These are phyloP conservation scores for Struthio camelus DNA, from an alignment of 2,113 vertebrate species.

Conservation along the genomic window DNA sequence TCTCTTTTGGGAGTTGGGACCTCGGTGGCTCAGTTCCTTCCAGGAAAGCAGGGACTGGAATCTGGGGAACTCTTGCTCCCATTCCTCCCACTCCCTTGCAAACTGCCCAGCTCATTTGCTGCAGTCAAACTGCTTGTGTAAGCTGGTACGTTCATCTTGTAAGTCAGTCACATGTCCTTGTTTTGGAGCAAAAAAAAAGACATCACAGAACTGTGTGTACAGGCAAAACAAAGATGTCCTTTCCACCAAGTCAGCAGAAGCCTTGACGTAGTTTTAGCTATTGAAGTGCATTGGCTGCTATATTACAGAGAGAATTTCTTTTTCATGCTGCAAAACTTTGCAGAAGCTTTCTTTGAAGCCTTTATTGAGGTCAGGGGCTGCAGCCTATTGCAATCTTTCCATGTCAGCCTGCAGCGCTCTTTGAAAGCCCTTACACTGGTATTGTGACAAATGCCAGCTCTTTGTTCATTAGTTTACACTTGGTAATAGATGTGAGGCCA, in stretches of 20 bases:
- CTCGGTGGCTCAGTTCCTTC: not conserved
- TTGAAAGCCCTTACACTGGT: not conserved
- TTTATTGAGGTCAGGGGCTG: conserved; percentile 19
- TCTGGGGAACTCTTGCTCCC: not conserved
- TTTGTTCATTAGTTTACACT: conserved; percentile 45
- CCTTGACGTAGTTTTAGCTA: not conserved
- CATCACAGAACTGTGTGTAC: not conserved
- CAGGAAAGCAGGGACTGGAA: not conserved
- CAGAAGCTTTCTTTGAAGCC: conserved; percentile 26
- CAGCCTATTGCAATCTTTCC: not conserved
- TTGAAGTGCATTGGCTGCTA: not conserved
- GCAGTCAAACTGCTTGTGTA: not conserved
- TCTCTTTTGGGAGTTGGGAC: not conserved
- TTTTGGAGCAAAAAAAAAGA: not conserved
- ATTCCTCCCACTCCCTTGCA: not conserved
- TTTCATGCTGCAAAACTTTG: not conserved
- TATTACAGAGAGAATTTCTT: not conserved
- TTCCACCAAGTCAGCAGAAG: conserved; percentile 11
- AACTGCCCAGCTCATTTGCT: accelerated
- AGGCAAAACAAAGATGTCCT: not conserved
- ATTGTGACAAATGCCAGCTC: not conserved
- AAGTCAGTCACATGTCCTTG: not conserved
- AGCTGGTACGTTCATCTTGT: not conserved
- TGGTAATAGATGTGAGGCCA: not conserved
- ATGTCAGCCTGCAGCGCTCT: not conserved